Base-by-base conservation (phyloP, 2,797 vertebrate genomes). In the Acipenser transmontanus region DNA sequence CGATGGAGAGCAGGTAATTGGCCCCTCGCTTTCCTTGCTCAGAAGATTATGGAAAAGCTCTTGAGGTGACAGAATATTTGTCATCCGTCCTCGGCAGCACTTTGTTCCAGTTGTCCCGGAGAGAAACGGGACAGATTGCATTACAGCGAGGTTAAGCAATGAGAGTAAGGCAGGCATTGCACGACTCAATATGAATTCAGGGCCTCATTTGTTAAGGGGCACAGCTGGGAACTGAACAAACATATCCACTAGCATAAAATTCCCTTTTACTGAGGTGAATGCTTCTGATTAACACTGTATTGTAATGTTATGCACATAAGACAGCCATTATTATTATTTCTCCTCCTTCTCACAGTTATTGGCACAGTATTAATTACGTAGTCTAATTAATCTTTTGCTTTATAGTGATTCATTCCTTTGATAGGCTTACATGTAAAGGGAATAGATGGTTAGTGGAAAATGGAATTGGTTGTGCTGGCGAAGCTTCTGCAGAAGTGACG, bases 301-400 rank as follows among this genome's bases (percentile, higher is more conserved):
- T 66, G 60, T 50, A 61, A 84, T 73, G 78, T 79, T 66, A 61
- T 75, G 82, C 82, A 80, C 73, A 67, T 79, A 54, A 7, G 50
- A 48, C 13, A 34, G 34, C 34, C 34, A 34, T 0, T 4, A 34
- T 34, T 34, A 34, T 34, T 34, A 34, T 34, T 34, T 34, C 34
- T 34, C 34, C 34, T 34, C 34, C 34, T 34, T 34, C 34, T 34
- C 2, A 34, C 34, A 34, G 34, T 34, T 34, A 4, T 34, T 34
- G 34, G 34, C 34, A 4, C 34, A 34, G 34, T 34, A 34, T 34
- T 34, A 34, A 34, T 4, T 3, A 34, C 34, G 34, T 4, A 34
- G 34, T 4, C 34, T 34, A 34, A 34, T 34, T 34, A 1, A 34
- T 34, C 34, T 34, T 34, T 34, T 34, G 3, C 34, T 34, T 34